Base-by-base conservation (phyloP, 2,113 vertebrate genomes). In the Anguilla japonica region DNA sequence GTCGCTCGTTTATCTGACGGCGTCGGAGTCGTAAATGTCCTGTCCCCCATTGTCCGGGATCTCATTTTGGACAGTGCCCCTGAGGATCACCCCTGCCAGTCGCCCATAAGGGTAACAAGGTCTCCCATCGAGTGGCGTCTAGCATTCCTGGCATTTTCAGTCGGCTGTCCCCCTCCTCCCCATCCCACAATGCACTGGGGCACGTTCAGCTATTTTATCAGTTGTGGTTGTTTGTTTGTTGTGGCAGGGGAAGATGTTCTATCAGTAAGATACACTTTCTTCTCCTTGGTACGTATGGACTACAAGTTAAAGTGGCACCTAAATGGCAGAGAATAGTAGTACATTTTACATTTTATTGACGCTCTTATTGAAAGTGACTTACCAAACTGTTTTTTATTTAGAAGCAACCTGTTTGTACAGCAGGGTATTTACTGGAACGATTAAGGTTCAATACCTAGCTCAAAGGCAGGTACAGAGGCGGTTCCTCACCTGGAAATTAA, bases 131-230 rank as follows among this genome's bases (percentile, higher is more conserved):
- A 93, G 95, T 88, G 86, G 90, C 90, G 95, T 95, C 95, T 96
- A 93, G 95, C 95, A 96, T 96, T 96, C 95, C 93, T 95, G 82
- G 89, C 92, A 96, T 96, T 95, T 95, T 88, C 93, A 95, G 95
- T 94, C 94, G 93, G 91, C 93, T 93, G 93, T 94, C 93, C 92
- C 89, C 87, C 90, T 89, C 90, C 87, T 92, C 90, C 92, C 91
- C 90, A 86, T 92, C 90, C 92, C 91, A 84, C 91, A 92, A 89
- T 53, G 50, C 50, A 53, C 50, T 2, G 91, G 89, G 91, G 89
- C 91, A 87, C 50, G 78, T 92, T 75, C 71, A 75, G 5, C 34
- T 34, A 75, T 9, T 29, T 75, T 75, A 75, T 7, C 1, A 13
- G 26, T 29, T n/a, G 22, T 75, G 29, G 9, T 71, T 1, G 26